These are phyloP conservation scores for Harpalus rubripes DNA, from an alignment of 2,888 invertebrate genomes.

Conservation along the genomic window DNA sequence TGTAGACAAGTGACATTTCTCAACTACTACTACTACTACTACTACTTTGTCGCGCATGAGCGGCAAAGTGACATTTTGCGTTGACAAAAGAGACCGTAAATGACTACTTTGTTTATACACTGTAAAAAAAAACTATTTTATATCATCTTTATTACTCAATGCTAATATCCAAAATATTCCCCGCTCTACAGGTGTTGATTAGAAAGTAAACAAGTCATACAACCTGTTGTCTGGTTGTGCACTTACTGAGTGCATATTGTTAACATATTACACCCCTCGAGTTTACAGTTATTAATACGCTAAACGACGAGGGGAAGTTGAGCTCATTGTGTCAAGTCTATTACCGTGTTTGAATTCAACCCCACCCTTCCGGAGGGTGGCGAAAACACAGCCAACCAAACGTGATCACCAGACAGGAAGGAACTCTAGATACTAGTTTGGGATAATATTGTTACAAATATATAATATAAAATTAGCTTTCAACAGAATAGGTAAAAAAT, in stretches of 20 bases:
- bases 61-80: too few relatives aligned
- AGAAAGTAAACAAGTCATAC: neutral
- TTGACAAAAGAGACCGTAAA: too few relatives aligned
- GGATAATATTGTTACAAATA: neutral
- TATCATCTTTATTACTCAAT: too few relatives aligned
- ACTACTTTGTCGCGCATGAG: too few relatives aligned
- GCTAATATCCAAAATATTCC: neutral
- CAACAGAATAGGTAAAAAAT: too few relatives aligned
- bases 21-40: too few relatives aligned
- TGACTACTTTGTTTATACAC: too few relatives aligned
- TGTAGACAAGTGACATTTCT: too few relatives aligned
- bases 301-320: slow-evolving; percentile 18
- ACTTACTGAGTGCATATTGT: slow-evolving; percentile 1
- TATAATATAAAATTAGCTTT: too few relatives aligned
- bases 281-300: slow-evolving; percentile 20
- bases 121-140: too few relatives aligned
- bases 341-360: slow-evolving; percentile 23
- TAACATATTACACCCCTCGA: slow-evolving; percentile 5
- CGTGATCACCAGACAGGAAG: neutral
- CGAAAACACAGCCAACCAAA: neutral
- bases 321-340: slow-evolving; percentile 38
- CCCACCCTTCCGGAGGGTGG: slow-evolving; percentile 40
- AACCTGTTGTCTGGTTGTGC: neutral
- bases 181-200: slow-evolving; percentile 7
- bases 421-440: neutral